phyloP scores from a whole-genome alignment of 1,140 invertebrate species.

The Bombus fervidus region DNA sequence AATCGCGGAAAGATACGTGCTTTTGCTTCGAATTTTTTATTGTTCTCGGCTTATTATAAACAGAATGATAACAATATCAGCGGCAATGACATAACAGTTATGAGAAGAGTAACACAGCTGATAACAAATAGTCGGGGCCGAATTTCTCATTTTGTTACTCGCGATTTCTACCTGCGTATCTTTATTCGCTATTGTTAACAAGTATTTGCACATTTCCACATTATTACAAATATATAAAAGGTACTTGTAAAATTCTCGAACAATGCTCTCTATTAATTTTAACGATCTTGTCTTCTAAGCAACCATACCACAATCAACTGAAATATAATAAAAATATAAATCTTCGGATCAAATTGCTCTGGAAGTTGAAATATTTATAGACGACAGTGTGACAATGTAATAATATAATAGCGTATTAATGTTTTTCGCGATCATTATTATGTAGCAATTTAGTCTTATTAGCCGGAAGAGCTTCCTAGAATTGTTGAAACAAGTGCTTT shows the following conservation, averaged over 20 bases:
- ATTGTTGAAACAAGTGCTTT: background rate
- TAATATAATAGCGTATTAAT: background rate
- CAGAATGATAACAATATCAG: background rate
- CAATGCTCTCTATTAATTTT: no score
- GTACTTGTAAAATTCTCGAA: no score
- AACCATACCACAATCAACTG: no score
- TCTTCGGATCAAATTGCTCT: no score
- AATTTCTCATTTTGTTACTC: background rate
- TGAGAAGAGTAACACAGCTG: background rate
- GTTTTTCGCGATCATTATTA: background rate
- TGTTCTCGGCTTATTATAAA: no score
- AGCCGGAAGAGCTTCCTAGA: background rate
- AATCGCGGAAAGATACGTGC: background rate
- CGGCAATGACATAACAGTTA: background rate
- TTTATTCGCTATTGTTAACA: no score
- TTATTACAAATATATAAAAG: no score
- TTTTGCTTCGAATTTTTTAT: background rate
- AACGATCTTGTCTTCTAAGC: no score
- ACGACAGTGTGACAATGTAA: no score
- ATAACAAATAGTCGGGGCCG: background rate
- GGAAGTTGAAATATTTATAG: background rate
- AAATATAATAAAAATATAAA: no score
- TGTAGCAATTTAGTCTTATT: background rate
- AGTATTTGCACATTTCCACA: no score
- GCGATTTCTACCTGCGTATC: no score